Base-by-base conservation (phyloP, 2,888 invertebrate species). In the Trissolcus brochymenae region DNA sequence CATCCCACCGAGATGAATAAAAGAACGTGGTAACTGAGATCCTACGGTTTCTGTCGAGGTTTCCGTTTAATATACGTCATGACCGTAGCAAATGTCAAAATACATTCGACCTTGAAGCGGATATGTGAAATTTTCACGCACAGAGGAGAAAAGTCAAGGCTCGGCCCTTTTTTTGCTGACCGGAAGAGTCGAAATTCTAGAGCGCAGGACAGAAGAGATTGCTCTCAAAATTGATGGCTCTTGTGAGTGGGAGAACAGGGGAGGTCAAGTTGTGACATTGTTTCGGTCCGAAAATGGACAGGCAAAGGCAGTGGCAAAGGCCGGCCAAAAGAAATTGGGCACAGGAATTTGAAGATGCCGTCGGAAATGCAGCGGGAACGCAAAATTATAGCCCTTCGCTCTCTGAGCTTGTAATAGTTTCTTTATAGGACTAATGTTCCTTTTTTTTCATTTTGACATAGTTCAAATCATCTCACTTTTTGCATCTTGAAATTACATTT, bases 371-470 rank as follows among this genome's bases (percentile, higher is more conserved):
- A 66, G 16, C 21, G 50, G 67, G 60, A 66, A 54, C 62, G 51
- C 64, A 67, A 76, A 76, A 72, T 64, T 76, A 76, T 57, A 76
- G 67, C 59, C 59, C 64, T 25, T 25, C 6, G 25, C 3, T 25
- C 25, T 35, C 35, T 35, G 9, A 11, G 40, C 62, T 65, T 67
- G 9, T 43, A 49, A 51, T 51, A n/a, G 16, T 35, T 35, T 11
- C 35, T 35, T 35, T 35, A 35, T 35, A 11, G 11, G 9, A 35
- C 0, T 35, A 2, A 9, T 35, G 11, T 35, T 35, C 9, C 1
- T 35, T 35, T 9, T 4, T 35, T 11, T 25, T 25, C 25, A 25
- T 25, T 25, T 25, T 6, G 25, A 25, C 25, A 25, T 25, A 25
- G 25, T 25, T 25, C 25, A 25, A 25, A 25, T 25, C 25, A 25